Percentiles rank a stretch among this genome's conserved stretches.
phyloP scores from a whole-genome alignment of 2,888 invertebrate genomes.

The Ennomos quercinarius region DNA sequence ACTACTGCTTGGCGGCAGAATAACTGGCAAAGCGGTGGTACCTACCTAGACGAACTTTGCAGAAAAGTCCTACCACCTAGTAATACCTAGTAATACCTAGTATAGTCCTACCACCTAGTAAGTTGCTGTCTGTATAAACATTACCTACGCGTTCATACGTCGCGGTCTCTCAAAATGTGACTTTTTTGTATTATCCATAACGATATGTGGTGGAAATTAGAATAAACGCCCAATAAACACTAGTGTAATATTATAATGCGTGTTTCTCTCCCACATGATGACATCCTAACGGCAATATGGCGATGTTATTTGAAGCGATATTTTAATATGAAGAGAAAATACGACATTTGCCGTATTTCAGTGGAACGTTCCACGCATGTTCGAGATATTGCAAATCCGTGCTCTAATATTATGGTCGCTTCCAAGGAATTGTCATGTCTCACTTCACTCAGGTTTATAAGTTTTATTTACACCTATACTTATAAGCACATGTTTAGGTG shows the following conservation, averaged over 20 bases:
- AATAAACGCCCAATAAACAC: slow-evolving; percentile 18
- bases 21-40: too few species aligned
- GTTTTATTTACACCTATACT: background rate
- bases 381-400: slow-evolving; percentile 36
- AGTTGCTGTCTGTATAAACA: too few species aligned
- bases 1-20: too few species aligned
- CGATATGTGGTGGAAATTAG: slow-evolving; percentile 10
- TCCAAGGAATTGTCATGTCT: slow-evolving; percentile 11
- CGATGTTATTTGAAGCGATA: slow-evolving; percentile 37
- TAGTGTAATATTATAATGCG: slow-evolving; percentile 24
- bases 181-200: background rate
- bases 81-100: too few species aligned
- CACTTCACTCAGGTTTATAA: slow-evolving; percentile 4
- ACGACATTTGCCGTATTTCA: slow-evolving; percentile 31
- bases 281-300: slow-evolving; percentile 31
- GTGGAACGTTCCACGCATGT: slow-evolving; percentile 27
- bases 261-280: slow-evolving; percentile 9
- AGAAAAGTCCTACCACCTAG: too few species aligned
- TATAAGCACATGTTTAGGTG: slow-evolving; percentile 1
- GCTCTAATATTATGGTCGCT: slow-evolving; percentile 9
- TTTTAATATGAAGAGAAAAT: slow-evolving; percentile 40
- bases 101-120: too few species aligned
- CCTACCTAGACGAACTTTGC: too few species aligned
- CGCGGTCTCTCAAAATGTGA: background rate
- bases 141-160: too few species aligned